phyloP scores from a whole-genome alignment of 2,888 invertebrate species.

The Ornithoptera priamus region DNA sequence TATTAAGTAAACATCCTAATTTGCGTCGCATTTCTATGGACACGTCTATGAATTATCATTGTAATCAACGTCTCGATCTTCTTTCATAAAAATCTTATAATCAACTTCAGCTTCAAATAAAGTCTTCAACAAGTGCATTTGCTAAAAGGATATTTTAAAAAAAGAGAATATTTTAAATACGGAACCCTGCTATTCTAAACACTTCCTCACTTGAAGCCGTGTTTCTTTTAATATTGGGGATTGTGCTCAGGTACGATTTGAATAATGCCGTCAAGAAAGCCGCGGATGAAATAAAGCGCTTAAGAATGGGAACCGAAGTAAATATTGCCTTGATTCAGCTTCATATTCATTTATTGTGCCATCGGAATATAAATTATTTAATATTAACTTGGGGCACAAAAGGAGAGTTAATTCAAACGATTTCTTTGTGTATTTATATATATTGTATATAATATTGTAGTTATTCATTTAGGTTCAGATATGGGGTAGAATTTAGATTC shows the following conservation, averaged over 20 bases:
- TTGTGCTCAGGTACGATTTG: conserved; percentile 45
- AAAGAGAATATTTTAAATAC: neutral
- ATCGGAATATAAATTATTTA: conserved; percentile 35
- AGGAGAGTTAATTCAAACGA: conserved; percentile 21
- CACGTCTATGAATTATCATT: too few species aligned
- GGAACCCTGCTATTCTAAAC: conserved; percentile 25
- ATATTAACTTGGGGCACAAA: conserved; percentile 22
- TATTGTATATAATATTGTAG: neutral
- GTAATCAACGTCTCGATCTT: too few species aligned
- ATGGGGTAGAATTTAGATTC: too few species aligned
- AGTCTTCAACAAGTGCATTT: too few species aligned
- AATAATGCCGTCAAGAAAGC: conserved; percentile 49
- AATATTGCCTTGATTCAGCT: conserved; percentile 35
- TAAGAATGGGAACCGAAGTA: conserved; percentile 41
- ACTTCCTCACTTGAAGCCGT: conserved; percentile 35
- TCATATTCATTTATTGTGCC: conserved; percentile 37
- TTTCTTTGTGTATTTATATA: neutral
- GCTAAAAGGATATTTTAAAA: neutral
- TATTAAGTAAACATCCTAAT: too few species aligned
- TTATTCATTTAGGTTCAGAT: neutral
- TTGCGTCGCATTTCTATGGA: too few species aligned
- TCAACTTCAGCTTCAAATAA: too few species aligned
- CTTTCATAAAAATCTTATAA: too few species aligned
- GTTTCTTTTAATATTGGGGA: conserved; percentile 45
- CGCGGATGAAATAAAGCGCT: conserved; percentile 46